These are phyloP conservation scores for Pomacea canaliculata DNA, from an alignment of 2,888 invertebrate species.

Conservation along the genomic window DNA sequence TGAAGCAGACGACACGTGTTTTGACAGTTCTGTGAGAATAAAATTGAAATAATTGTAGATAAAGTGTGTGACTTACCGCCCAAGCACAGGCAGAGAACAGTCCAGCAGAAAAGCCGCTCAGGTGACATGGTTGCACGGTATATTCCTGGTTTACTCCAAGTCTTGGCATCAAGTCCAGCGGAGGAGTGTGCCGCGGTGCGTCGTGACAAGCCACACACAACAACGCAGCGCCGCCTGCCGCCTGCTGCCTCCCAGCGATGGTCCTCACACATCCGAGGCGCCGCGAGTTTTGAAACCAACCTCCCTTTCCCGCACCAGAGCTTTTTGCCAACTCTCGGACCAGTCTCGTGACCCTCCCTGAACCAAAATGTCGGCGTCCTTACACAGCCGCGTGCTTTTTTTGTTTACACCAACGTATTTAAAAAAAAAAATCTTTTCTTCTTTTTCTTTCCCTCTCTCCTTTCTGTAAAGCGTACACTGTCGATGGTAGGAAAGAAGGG, in stretches of 20 bases:
- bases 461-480: too few relatives aligned
- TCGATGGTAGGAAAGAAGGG: too few relatives aligned
- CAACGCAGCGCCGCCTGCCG: not conserved
- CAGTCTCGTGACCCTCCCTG: slow-evolving; percentile 25
- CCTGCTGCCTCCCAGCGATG: not conserved
- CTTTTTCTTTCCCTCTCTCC: not conserved
- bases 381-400: slow-evolving; percentile 21
- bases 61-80: slow-evolving; percentile 4
- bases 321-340: slow-evolving; percentile 3
- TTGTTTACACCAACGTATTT: slow-evolving; percentile 19
- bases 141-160: slow-evolving; percentile 1
- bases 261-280: slow-evolving; percentile 4
- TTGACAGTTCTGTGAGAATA: not conserved
- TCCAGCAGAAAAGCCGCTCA: not conserved
- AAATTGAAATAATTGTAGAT: too few relatives aligned
- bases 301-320: not conserved
- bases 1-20: not conserved
- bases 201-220: not conserved
- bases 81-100: slow-evolving; percentile 6
- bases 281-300: slow-evolving; percentile 1
- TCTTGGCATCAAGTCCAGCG: not conserved
- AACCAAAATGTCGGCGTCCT: slow-evolving; percentile 31
- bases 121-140: slow-evolving; percentile 2
- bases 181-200: not conserved
- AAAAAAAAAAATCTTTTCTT: not conserved